phyloP scores from a whole-genome alignment of 2,797 vertebrate genomes.

The Esox masquinongy region DNA sequence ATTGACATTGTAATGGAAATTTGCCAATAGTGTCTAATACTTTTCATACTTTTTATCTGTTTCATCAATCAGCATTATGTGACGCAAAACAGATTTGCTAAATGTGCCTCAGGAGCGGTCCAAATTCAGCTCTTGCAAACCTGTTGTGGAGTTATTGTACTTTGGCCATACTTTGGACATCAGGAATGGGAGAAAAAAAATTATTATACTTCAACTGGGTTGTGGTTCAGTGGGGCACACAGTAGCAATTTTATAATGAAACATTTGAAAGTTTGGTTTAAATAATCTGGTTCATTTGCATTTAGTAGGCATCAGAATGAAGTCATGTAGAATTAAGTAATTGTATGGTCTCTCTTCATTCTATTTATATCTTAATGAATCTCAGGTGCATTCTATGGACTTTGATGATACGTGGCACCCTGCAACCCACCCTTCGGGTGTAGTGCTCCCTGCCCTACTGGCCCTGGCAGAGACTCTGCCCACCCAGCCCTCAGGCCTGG shows the following conservation, averaged over 20 bases:
- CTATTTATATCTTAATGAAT: neutral
- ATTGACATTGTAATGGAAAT: neutral
- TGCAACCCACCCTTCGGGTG: conserved; percentile 92
- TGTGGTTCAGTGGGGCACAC: neutral
- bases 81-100: no score
- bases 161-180: no score
- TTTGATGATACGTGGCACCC: conserved; percentile 97
- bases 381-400: conserved; percentile 93
- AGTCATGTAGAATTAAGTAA: neutral
- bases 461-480: conserved; percentile 82
- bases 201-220: neutral
- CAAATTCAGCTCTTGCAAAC: no score
- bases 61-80: no score
- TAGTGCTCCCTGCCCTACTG: conserved; percentile 83
- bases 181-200: no score
- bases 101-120: no score
- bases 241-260: neutral
- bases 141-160: no score
- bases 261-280: neutral
- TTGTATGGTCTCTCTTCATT: neutral
- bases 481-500: conserved; percentile 79
- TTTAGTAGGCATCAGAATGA: neutral
- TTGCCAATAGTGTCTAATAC: neutral
- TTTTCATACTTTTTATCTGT: no score
- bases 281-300: no score